phyloP scores from a whole-genome alignment of 2,888 invertebrate genomes.

The Drosophila setosimentum region DNA sequence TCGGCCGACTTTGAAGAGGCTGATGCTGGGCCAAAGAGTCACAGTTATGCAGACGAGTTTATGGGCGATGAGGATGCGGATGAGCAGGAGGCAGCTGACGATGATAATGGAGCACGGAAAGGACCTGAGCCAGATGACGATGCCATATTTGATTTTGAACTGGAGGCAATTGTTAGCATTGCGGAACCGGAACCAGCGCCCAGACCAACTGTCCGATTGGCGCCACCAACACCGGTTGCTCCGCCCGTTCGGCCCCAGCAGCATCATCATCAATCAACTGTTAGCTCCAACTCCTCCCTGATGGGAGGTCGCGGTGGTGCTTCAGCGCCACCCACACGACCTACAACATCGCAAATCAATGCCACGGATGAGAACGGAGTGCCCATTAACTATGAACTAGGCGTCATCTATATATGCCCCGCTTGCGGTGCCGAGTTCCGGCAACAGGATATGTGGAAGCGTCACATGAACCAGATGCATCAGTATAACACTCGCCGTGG shows the following conservation, averaged over 20 bases:
- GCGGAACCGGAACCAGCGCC: conserved; percentile 37
- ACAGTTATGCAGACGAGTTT: conserved; percentile 51
- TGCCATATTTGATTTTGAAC: conserved; percentile 78
- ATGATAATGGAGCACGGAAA: conserved; percentile 30
- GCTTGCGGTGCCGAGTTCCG: conserved; percentile 78
- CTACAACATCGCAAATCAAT: conserved; percentile 72
- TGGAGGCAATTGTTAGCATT: conserved; percentile 61
- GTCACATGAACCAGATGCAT: conserved; percentile 79
- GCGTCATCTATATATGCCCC: conserved; percentile 82
- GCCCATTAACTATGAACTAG: conserved; percentile 78
- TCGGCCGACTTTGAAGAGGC: conserved; percentile 74
- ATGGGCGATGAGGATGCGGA: conserved; percentile 49
- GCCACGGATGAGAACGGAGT: conserved; percentile 71
- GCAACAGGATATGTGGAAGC: conserved; percentile 81
- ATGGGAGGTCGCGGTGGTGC: conserved; percentile 13
- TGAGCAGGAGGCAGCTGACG: conserved; percentile 43
- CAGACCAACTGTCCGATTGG: conserved; percentile 18
- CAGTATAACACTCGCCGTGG: conserved; percentile 79
- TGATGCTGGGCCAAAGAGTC: conserved; percentile 30
- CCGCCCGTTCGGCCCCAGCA: conserved; percentile 38
- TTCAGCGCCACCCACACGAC: conserved; percentile 24
- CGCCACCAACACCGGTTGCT: conserved; percentile 41
- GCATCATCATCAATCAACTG: conserved; percentile 41
- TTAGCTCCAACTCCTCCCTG: conserved; percentile 25
- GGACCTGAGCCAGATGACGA: conserved; percentile 73